Base-by-base conservation (phyloP, 2,113 vertebrate genomes). In the Scomber japonicus region DNA sequence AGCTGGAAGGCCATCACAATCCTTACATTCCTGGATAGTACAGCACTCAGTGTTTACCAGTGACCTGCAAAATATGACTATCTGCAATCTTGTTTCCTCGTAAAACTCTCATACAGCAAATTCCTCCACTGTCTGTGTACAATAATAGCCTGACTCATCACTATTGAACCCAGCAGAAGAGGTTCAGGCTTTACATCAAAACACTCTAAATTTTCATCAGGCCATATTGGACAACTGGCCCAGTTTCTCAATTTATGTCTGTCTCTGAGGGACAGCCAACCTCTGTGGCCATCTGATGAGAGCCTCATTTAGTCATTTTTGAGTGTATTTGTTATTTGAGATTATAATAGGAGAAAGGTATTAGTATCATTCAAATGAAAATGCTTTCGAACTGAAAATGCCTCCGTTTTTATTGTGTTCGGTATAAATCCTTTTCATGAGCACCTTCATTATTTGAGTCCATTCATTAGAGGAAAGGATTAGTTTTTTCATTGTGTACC, bases 221-320 rank as follows among this genome's bases (percentile, higher is more conserved):
- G 66, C 40, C 5, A 51, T 11, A 51, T 69, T 16, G 19, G 11
- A 69, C 13, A 48, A 3, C 5, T 0, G 40, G 56, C 45, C 2
- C 2, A 13, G 27, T 45, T 5, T 24, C 24, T 30, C 50, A n/a
- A 14, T 79, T 67, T 46, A 44, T 21, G 12, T 48, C 8, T 57
- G 30, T 21, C 17, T 55, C 11, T 49, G 24, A 54, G 30, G 21
- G 44, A 15, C 59, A 61, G 19, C 62, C 27, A 44, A 44, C 40
- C 69, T 48, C 44, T 63, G 50, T 31, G 27, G 12, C 70, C 46
- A 55, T 62, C 69, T 77, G 67, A 15, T 69, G 2, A 77, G 69
- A 53, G 21, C 24, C 24, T 75, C 55, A 45, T 69, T 65, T 44
- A 53, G 19, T 71, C 4, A 24, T 11, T 69, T 81, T 30, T 56